These are phyloP conservation scores for Umimayanthus chanpuru DNA, from an alignment of 92 coral and sea anemone species.

Conservation along the genomic window DNA sequence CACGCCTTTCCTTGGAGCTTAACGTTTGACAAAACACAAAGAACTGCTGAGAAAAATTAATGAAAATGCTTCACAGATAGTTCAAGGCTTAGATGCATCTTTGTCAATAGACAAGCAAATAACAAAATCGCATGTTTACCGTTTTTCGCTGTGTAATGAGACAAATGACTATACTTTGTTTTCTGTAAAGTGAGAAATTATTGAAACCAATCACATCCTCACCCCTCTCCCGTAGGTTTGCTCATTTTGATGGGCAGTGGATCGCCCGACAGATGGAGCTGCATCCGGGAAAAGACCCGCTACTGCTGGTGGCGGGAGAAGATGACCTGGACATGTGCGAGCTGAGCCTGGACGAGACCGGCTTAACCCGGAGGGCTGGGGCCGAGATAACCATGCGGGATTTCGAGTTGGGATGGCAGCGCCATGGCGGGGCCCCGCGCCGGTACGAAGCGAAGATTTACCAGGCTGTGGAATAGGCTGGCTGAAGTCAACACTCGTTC, in stretches of 20 bases:
- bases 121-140: too few relatives aligned
- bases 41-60: too few relatives aligned
- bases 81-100: too few relatives aligned
- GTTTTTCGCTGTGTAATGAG: too few relatives aligned
- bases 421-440: conserved; percentile 76
- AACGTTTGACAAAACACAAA: too few relatives aligned
- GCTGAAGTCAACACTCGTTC: background rate
- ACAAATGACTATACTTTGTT: too few relatives aligned
- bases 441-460: conserved; percentile 79
- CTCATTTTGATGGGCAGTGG: conserved; percentile 99
- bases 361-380: conserved; percentile 77
- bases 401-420: conserved; percentile 84
- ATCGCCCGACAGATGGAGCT: conserved; percentile 98
- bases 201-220: background rate
- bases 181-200: background rate
- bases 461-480: conserved; percentile 49
- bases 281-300: conserved; percentile 72
- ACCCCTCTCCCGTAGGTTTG: conserved; percentile 68
- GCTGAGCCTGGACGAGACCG: conserved; percentile 92
- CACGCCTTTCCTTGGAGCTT: too few relatives aligned
- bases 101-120: too few relatives aligned
- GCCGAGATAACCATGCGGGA: conserved; percentile 87
- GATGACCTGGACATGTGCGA: conserved; percentile 99
- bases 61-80: too few relatives aligned
- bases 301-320: conserved; percentile 91